Base-by-base conservation (phyloP, 2,888 invertebrate species). In the Cheilosia grossa region DNA sequence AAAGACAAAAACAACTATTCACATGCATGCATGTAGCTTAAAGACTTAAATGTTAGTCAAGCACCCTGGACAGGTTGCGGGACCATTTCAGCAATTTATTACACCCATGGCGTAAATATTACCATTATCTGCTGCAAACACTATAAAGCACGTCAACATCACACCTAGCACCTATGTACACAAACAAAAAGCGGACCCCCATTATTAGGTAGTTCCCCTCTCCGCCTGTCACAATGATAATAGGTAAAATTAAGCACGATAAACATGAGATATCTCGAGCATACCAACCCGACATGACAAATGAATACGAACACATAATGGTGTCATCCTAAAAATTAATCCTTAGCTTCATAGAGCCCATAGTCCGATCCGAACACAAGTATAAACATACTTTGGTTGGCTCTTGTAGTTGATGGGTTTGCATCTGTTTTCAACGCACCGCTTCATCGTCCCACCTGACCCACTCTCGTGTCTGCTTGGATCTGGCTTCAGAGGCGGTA, bases 281-380 rank as follows among this genome's bases (percentile, higher is more conserved):
- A 66, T 54, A 75, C 66, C 80, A 30, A 30, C 30, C 75, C 61
- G 63, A 24, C 21, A 72, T 77, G 85, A 80, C 80, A 72, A 81
- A 85, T 81, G 85, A 77, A 81, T 81, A 64, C 75, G 77, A 85
- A 72, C 63, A 75, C 81, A 80, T 75, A 77, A 85, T 69, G 85
- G 75, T 67, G 58, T 77, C 66, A 56, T 69, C 75, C 77, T 58
- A 70, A 83, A 78, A 83, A 80, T 66, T 75, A 70, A 80, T 83
- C 75, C 79, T 75, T 79, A 66, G 75, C 75, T 70, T 80, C 83
- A 83, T 61, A 61, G 44, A 44, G 59, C 19, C 66, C 59, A 51
- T 51, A 47, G 51, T 21, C 78, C 44, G 19, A 27, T 27, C 42
- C 13, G 51, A 37, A 47, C 19, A 37, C n/a, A 53, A 10, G 44